A percentile compares a stretch with the other conserved stretches of the same genome.
These are phyloP conservation scores for Habropoda laboriosa DNA, from an alignment of 1,140 invertebrate genomes.

Conservation along the genomic window DNA sequence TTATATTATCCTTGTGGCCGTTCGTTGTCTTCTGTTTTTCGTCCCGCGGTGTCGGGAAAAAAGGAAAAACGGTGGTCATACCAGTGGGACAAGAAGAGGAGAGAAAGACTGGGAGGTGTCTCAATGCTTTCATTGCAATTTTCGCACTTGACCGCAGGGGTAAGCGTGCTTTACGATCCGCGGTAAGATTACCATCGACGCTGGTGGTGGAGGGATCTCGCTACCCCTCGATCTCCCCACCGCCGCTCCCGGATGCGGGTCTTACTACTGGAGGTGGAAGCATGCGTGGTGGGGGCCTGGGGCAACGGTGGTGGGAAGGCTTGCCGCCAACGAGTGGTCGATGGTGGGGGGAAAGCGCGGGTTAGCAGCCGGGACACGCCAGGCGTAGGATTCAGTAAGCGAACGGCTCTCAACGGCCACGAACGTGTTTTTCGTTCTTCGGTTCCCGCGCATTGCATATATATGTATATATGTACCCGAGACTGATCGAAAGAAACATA, in stretches of 20 bases:
- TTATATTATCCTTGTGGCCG: neutral
- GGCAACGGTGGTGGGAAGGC: constrained; percentile 51
- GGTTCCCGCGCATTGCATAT: constrained; percentile 67
- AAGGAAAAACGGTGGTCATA: neutral
- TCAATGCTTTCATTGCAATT: constrained; percentile 70
- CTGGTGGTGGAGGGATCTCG: constrained; percentile 10
- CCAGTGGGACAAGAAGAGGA: constrained; percentile 14
- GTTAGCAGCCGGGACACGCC: constrained; percentile 76
- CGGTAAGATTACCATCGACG: constrained; percentile 66
- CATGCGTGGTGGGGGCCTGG: neutral
- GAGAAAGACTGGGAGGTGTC: constrained; percentile 41
- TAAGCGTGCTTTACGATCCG: constrained; percentile 68
- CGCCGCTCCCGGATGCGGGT: constrained; percentile 58
- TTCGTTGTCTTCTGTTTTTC: constrained; percentile 12
- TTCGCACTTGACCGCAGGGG: constrained; percentile 72
- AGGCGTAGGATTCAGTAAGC: constrained; percentile 78
- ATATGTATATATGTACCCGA: constrained; percentile 59
- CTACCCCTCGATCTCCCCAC: constrained; percentile 47
- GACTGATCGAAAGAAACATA: constrained; percentile 63
- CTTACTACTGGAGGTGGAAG: constrained; percentile 14
- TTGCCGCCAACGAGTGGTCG: constrained; percentile 64
- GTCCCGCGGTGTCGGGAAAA: neutral
- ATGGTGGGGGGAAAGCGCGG: constrained; percentile 78
- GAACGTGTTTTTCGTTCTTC: constrained; percentile 70
- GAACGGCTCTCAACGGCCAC: constrained; percentile 75